These are phyloP conservation scores for Serripes groenlandicus DNA, from an alignment of 2,888 invertebrate species.

Conservation along the genomic window DNA sequence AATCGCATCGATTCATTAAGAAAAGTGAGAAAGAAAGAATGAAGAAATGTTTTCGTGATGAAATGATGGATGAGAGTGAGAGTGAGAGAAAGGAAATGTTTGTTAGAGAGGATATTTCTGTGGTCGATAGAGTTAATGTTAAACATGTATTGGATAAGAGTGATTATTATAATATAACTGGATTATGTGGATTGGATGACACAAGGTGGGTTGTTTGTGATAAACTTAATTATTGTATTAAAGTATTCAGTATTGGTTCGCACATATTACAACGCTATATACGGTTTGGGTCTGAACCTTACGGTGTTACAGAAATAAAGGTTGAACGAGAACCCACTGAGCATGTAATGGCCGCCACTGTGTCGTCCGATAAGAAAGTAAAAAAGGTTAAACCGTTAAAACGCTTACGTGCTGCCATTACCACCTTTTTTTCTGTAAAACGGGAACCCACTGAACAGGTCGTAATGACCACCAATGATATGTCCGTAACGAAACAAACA, in stretches of 20 bases:
- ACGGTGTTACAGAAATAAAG: not conserved
- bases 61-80: not conserved
- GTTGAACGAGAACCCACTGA: not conserved
- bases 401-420: too few species aligned
- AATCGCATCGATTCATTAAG: too few species aligned
- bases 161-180: not conserved
- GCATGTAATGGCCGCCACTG: not conserved
- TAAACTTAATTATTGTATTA: not conserved
- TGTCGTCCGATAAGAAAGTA: not conserved
- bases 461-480: not conserved
- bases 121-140: not conserved
- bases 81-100: not conserved
- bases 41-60: not conserved
- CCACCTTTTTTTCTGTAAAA: too few species aligned
- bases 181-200: not conserved
- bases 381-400: too few species aligned
- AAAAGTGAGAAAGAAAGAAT: not conserved
- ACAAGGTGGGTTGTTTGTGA: not conserved
- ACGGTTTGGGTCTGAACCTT: not conserved
- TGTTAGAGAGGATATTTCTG: not conserved
- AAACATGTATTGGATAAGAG: not conserved
- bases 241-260: not conserved
- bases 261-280: constrained; percentile 4
- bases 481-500: not conserved
- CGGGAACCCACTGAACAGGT: not conserved